A percentile compares a stretch with the other conserved stretches of the same genome.
These are phyloP conservation scores for Taenioides sp. DNA, from an alignment of 2,797 vertebrate species.

Conservation along the genomic window DNA sequence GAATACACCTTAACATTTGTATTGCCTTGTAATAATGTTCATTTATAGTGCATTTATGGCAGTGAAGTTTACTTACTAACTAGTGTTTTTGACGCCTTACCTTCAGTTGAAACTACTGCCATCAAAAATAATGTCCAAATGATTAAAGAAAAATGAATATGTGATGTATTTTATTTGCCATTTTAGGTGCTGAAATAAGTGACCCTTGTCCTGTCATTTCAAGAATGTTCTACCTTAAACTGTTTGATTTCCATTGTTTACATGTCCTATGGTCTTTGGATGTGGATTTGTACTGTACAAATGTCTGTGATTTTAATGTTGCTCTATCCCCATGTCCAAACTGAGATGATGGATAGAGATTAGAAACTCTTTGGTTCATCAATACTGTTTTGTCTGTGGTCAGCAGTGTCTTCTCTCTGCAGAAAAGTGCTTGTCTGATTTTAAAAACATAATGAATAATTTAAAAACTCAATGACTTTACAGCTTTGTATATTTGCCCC, in stretches of 20 bases:
- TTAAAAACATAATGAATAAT: background rate
- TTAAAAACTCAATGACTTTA: slow-evolving; percentile 2
- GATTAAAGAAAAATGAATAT: slow-evolving; percentile 5
- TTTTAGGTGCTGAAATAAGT: slow-evolving; percentile 21
- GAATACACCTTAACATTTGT: background rate
- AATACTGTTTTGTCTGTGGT: slow-evolving; percentile 45
- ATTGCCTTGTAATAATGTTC: slow-evolving; percentile 34
- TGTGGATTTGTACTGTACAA: slow-evolving; percentile 46
- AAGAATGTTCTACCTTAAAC: slow-evolving; percentile 16
- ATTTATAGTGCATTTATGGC: slow-evolving; percentile 14
- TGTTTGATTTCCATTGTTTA: slow-evolving; percentile 4
- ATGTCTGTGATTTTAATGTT: slow-evolving; percentile 48
- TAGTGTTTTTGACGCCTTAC: slow-evolving; percentile 1
- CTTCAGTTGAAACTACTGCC: slow-evolving; percentile 42
- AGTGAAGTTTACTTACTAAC: background rate
- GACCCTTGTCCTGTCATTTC: slow-evolving; percentile 44
- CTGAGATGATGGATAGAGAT: slow-evolving; percentile 47
- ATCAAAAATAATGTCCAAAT: slow-evolving; percentile 32
- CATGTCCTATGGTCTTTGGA: slow-evolving; percentile 37
- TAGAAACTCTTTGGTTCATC: slow-evolving; percentile 48
- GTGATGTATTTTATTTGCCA: slow-evolving; percentile 3
- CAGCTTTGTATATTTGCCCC: slow-evolving; percentile 47
- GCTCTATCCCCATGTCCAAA: slow-evolving; percentile 43
- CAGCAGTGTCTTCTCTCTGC: slow-evolving; percentile 50
- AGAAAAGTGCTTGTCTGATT: slow-evolving; percentile 18